Percentiles rank a stretch among this genome's conserved stretches.
These are phyloP conservation scores for Myrmecobius fasciatus DNA, from an alignment of 2,113 vertebrate genomes.

Conservation along the genomic window DNA sequence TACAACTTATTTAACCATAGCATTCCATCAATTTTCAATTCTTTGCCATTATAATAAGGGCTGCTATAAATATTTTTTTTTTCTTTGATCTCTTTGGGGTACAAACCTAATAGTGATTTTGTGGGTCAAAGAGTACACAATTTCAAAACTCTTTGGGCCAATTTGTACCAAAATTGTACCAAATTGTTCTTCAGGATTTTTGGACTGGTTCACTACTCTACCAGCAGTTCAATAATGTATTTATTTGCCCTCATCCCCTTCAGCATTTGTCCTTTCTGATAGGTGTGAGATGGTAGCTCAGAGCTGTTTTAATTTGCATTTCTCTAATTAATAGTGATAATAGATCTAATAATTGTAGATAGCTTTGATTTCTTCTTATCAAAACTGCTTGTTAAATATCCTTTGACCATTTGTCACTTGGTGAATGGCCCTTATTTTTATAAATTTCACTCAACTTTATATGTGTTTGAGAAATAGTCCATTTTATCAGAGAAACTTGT, in stretches of 20 bases:
- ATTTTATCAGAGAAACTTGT: no score
- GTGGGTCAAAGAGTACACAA: no score
- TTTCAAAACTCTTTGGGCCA: neutral
- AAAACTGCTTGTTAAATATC: neutral
- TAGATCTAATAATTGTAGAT: neutral
- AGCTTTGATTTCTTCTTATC: neutral
- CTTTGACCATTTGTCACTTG: neutral
- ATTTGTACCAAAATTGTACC: neutral
- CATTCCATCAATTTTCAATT: no score
- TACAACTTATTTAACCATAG: no score
- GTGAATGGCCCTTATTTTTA: no score
- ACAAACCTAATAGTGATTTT: no score
- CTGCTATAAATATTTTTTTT: neutral
- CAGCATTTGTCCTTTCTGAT: neutral
- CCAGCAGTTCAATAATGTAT: neutral
- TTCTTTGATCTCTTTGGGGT: no score
- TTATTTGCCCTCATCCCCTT: neutral
- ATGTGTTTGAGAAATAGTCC: no score
- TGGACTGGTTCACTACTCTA: neutral
- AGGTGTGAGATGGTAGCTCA: neutral
- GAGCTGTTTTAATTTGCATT: neutral
- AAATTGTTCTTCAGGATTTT: neutral
- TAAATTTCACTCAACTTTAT: no score
- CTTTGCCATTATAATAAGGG: neutral
- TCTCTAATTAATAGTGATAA: neutral